Evolutionary conservation across 1,140 invertebrate genomes (phyloP).

Genomic region (Muscidifurax raptorellus): DNA sequence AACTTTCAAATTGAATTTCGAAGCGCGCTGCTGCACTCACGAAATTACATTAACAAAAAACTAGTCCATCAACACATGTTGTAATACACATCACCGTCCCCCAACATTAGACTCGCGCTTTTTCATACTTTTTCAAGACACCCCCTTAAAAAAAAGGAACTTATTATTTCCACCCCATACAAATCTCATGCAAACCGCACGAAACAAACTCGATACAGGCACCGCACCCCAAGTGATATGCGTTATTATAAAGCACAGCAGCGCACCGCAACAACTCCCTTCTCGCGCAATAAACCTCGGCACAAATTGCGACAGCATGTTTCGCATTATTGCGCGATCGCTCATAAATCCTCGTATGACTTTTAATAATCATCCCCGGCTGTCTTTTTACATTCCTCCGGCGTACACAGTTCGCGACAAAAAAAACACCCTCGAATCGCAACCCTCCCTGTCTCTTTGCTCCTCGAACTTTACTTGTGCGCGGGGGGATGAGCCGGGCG

Average conservation of each 20-base stretch:
- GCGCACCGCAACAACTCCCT: no score
- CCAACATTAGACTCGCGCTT: no score
- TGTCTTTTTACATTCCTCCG: neutral
- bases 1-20: no score
- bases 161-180: neutral
- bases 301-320: slow-evolving; percentile 28
- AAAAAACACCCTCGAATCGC: neutral
- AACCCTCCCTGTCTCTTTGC: neutral
- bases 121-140: no score
- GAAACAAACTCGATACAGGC: neutral
- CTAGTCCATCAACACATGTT: no score
- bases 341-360: slow-evolving; percentile 5
- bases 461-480: neutral
- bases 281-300: neutral
- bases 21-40: no score
- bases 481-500: neutral
- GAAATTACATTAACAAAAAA: no score
- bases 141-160: neutral
- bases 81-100: no score
- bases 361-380: slow-evolving; percentile 20
- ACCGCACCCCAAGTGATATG: neutral
- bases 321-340: neutral
- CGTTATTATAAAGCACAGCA: no score
- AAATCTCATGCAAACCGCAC: neutral
- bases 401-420: neutral